phyloP scores from a whole-genome alignment of 2,888 invertebrate genomes.

The Drosophila lacicola region DNA sequence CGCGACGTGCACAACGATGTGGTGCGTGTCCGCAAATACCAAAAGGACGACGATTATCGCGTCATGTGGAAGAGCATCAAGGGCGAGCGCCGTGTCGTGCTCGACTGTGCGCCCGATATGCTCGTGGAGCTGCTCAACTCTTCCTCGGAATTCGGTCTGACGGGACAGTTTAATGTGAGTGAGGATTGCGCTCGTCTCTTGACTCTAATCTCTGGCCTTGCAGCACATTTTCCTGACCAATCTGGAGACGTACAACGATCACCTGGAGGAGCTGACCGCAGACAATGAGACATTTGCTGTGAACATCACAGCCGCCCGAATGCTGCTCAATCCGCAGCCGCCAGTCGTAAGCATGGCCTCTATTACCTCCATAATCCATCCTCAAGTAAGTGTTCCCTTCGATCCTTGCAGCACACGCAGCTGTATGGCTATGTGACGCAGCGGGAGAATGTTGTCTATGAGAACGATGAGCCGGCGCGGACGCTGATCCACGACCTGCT shows the following conservation, averaged over 20 bases:
- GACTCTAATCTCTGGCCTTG: neutral
- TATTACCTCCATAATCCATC: no score
- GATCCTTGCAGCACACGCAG: slow-evolving; percentile 1
- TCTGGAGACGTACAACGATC: slow-evolving; percentile 85
- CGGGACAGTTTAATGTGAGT: slow-evolving; percentile 80
- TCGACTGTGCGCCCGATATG: slow-evolving; percentile 90
- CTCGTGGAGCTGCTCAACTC: slow-evolving; percentile 88
- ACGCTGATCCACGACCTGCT: slow-evolving; percentile 87
- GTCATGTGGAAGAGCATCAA: slow-evolving; percentile 83
- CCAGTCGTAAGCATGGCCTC: slow-evolving; percentile 50
- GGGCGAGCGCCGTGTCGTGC: slow-evolving; percentile 89
- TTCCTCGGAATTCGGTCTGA: slow-evolving; percentile 79
- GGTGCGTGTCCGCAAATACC: slow-evolving; percentile 89
- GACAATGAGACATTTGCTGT: slow-evolving; percentile 76
- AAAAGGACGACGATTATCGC: slow-evolving; percentile 79
- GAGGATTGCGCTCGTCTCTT: no score
- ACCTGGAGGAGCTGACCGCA: slow-evolving; percentile 84
- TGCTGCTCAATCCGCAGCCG: slow-evolving; percentile 75
- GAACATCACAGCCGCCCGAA: slow-evolving; percentile 82
- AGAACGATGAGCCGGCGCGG: slow-evolving; percentile 40
- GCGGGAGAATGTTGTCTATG: slow-evolving; percentile 46
- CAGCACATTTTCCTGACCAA: slow-evolving; percentile 86
- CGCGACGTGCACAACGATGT: slow-evolving; percentile 89
- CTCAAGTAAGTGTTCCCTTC: no score
- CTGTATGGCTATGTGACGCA: slow-evolving; percentile 68